These are phyloP conservation scores for Dipus sagitta DNA, from an alignment of 2,797 vertebrate genomes.

Conservation along the genomic window DNA sequence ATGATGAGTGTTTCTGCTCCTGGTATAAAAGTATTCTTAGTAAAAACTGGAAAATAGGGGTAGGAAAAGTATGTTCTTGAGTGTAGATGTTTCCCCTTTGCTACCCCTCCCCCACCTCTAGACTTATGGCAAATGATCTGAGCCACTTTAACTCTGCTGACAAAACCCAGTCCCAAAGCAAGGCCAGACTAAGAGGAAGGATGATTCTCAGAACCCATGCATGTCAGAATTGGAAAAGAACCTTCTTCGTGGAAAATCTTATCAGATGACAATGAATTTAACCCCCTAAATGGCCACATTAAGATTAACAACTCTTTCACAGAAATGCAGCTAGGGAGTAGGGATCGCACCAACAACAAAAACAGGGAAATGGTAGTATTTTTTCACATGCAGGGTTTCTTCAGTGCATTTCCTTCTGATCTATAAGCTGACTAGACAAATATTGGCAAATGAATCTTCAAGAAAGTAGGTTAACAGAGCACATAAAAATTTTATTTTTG, in stretches of 20 bases:
- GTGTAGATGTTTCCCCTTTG: neutral
- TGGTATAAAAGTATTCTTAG: conserved; percentile 79
- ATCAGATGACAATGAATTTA: conserved; percentile 67
- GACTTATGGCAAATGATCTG: conserved; percentile 17
- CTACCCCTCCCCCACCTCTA: neutral
- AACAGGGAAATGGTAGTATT: conserved; percentile 60
- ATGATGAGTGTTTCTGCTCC: conserved; percentile 74
- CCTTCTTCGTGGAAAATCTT: conserved; percentile 17
- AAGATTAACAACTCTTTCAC: conserved; percentile 61
- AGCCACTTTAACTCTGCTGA: conserved; percentile 46
- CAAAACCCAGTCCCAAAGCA: conserved; percentile 14
- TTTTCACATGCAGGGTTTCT: conserved; percentile 4
- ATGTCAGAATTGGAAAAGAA: conserved; percentile 59
- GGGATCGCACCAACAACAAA: conserved; percentile 20
- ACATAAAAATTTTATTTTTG: conserved; percentile 72
- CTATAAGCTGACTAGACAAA: conserved; percentile 39
- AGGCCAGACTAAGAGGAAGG: conserved; percentile 58
- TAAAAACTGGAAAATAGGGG: conserved; percentile 68
- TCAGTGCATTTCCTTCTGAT: conserved; percentile 61
- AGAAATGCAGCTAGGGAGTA: conserved; percentile 37
- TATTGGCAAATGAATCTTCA: neutral
- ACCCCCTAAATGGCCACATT: neutral
- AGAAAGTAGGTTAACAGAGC: conserved; percentile 32
- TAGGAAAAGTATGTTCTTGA: conserved; percentile 40
- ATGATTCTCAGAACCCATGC: conserved; percentile 55